Conservation (phyloP, 2,113 vertebrate species). For the Malurus melanocephalus region DNA sequence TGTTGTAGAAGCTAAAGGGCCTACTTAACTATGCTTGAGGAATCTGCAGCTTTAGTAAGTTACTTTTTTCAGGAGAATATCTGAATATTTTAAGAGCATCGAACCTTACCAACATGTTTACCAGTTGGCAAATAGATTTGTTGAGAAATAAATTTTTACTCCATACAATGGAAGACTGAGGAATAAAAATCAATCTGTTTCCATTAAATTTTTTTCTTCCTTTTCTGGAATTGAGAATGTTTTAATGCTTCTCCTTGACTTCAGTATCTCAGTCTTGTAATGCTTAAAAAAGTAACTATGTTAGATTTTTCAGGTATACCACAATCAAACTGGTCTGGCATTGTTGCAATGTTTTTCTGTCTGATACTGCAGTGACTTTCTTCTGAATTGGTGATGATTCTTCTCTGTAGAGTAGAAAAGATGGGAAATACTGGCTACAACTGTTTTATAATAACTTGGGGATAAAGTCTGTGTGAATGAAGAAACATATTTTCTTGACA, state of each 20-base stretch:
- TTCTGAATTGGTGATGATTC: background rate
- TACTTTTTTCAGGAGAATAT: background rate
- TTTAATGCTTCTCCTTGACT: background rate
- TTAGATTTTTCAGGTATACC: background rate
- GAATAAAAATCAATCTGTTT: background rate
- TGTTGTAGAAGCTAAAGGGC: background rate
- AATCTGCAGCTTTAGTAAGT: background rate
- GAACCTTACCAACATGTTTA: background rate
- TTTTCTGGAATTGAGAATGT: slow-evolving; percentile 17
- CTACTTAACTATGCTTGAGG: background rate
- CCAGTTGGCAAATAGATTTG: slow-evolving; percentile 14
- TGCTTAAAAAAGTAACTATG: background rate
- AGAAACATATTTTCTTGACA: background rate
- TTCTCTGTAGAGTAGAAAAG: background rate
- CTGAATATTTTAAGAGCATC: slow-evolving; percentile 10
- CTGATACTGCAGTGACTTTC: background rate
- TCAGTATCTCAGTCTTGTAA: background rate
- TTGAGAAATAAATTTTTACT: slow-evolving; percentile 13
- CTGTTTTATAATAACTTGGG: background rate
- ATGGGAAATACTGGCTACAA: background rate
- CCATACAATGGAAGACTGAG: slow-evolving; percentile 8
- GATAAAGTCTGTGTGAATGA: background rate
- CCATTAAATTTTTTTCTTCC: background rate
- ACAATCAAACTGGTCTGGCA: background rate
- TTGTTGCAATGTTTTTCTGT: background rate